Conservation (phyloP, 1,140 invertebrate genomes). For the Protaetia brevitarsis region DNA sequence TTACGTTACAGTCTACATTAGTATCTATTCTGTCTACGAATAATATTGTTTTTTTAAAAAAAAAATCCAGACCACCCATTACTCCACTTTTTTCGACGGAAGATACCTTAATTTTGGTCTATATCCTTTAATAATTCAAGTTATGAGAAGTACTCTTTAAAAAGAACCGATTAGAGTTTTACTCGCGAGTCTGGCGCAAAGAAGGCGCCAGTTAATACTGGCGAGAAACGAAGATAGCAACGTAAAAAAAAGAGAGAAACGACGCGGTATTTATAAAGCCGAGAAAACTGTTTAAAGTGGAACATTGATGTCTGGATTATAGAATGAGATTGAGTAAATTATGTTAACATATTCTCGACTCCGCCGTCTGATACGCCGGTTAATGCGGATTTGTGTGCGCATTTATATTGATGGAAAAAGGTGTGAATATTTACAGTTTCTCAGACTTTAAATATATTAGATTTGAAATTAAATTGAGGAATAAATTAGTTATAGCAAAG, state of each 20-base stretch:
- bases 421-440: too few relatives aligned
- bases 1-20: too few relatives aligned
- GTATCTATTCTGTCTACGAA: too few relatives aligned
- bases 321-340: slow-evolving; percentile 24
- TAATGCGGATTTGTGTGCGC: too few relatives aligned
- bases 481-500: too few relatives aligned
- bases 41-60: too few relatives aligned
- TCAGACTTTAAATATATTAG: too few relatives aligned
- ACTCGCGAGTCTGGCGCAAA: slow-evolving; percentile 3
- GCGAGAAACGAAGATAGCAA: slow-evolving; percentile 1
- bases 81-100: too few relatives aligned
- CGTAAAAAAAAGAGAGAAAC: slow-evolving; percentile 16
- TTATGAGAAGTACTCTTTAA: slow-evolving; percentile 35
- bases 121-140: slow-evolving; percentile 37
- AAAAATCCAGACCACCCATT: too few relatives aligned
- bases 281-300: slow-evolving; percentile 35
- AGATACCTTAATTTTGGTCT: slow-evolving; percentile 34
- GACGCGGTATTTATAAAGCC: slow-evolving; percentile 33
- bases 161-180: slow-evolving; percentile 35
- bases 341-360: slow-evolving; percentile 29
- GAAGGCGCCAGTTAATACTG: not conserved
- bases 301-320: slow-evolving; percentile 33
- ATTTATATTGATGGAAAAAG: too few relatives aligned
- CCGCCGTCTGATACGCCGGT: too few relatives aligned
- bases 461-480: too few relatives aligned